Evolutionary conservation across 2,888 invertebrate species (phyloP).

Genomic region (Nebria brevicollis): DNA sequence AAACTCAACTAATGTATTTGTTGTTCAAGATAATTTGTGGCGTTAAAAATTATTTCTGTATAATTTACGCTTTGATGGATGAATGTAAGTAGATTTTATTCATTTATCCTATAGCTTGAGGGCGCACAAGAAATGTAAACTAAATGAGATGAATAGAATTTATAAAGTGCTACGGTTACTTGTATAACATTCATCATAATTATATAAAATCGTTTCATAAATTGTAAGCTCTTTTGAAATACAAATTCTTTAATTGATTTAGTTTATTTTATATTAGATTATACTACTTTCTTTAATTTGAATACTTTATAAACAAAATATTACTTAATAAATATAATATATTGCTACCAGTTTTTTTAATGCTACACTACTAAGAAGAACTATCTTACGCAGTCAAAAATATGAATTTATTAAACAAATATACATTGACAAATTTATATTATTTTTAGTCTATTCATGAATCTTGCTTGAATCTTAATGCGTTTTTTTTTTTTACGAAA

Average conservation of each 20-base stretch:
- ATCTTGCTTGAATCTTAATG: too few species aligned
- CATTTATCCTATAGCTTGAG: neutral
- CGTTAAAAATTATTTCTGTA: neutral
- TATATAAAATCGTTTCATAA: neutral
- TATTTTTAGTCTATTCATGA: too few species aligned
- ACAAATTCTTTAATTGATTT: neutral
- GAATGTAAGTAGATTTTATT: neutral
- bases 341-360: too few species aligned
- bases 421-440: too few species aligned
- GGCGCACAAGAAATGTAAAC: neutral
- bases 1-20: neutral
- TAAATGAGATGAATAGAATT: neutral
- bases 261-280: neutral
- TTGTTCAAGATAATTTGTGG: neutral
- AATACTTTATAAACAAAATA: too few species aligned
- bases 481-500: too few species aligned
- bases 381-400: too few species aligned
- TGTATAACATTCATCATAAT: neutral
- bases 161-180: neutral
- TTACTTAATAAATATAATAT: too few species aligned
- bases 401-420: too few species aligned
- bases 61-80: neutral
- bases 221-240: neutral
- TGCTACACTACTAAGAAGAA: too few species aligned
- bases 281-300: neutral